A percentile compares a stretch with the other conserved stretches of the same genome.
Evolutionary conservation across 2,888 invertebrate genomes (phyloP).

Genomic region (Pasiphila rectangulata): DNA sequence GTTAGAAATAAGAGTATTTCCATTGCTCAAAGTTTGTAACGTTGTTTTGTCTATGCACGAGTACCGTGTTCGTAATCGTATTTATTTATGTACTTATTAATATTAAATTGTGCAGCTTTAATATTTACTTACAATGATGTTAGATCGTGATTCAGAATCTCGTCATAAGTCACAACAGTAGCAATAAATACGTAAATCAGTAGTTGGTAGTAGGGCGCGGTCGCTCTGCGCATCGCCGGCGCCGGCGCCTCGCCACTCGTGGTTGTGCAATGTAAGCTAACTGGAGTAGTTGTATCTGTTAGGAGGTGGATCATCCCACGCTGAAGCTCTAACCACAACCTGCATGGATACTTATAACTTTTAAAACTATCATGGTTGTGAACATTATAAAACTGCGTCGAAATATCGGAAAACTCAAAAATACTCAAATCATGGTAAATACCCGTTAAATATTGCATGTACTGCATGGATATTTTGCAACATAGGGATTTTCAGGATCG

Average conservation of each 20-base stretch:
- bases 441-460: no score
- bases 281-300: constrained; percentile 37
- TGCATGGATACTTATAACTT: background rate
- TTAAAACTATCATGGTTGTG: no score
- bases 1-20: constrained; percentile 49
- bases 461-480: no score
- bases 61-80: constrained; percentile 67
- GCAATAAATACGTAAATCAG: constrained; percentile 73
- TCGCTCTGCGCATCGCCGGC: constrained; percentile 45
- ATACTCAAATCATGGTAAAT: no score
- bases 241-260: constrained; percentile 37
- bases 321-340: constrained; percentile 3
- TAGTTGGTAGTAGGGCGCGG: constrained; percentile 56
- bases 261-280: constrained; percentile 62
- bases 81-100: constrained; percentile 77
- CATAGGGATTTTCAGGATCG: no score
- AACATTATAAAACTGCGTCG: no score
- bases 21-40: constrained; percentile 72
- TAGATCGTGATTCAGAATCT: constrained; percentile 81
- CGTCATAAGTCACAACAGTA: constrained; percentile 81
- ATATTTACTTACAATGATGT: constrained; percentile 79
- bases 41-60: constrained; percentile 63
- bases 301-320: background rate
- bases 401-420: no score
- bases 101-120: constrained; percentile 79